These are phyloP conservation scores for Orgyia antiqua DNA, from an alignment of 2,888 invertebrate species.

Conservation along the genomic window DNA sequence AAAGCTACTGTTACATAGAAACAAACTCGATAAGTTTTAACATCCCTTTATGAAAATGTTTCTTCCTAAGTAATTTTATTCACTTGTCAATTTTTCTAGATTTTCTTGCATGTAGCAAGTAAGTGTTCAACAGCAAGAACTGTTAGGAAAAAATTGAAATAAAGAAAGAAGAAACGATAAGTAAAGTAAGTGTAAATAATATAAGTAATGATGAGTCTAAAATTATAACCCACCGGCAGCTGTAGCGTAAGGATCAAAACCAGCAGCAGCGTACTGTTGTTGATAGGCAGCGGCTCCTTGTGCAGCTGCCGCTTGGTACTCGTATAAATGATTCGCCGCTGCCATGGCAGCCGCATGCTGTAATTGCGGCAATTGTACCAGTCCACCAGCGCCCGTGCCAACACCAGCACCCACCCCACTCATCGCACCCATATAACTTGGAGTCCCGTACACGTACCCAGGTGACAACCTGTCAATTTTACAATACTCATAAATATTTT, in stretches of 20 bases:
- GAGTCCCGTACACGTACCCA: slow-evolving; percentile 86
- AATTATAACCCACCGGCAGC: slow-evolving; percentile 84
- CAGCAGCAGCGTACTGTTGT: slow-evolving; percentile 85
- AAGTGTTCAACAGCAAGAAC: no score
- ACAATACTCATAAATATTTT: slow-evolving; percentile 13
- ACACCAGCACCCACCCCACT: slow-evolving; percentile 75
- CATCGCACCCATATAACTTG: slow-evolving; percentile 87
- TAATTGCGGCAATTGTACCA: slow-evolving; percentile 83
- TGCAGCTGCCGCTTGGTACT: slow-evolving; percentile 87
- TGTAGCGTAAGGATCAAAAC: slow-evolving; percentile 86
- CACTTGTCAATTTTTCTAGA: no score
- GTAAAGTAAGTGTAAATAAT: no score
- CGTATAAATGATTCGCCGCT: slow-evolving; percentile 89
- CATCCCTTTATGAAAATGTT: no score
- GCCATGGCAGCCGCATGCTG: slow-evolving; percentile 87
- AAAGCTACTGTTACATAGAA: no score
- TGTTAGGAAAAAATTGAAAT: no score
- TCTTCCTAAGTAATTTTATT: no score
- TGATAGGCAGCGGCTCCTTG: slow-evolving; percentile 84
- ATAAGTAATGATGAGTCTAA: no score
- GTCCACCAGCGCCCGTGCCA: slow-evolving; percentile 80
- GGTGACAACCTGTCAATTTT: slow-evolving; percentile 64
- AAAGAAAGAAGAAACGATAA: no score
- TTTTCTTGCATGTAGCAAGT: no score
- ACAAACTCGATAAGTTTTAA: no score